A percentile compares a stretch with the other conserved stretches of the same genome.
phyloP scores from a whole-genome alignment of 2,888 invertebrate genomes.

The Drosophila pegasa region DNA sequence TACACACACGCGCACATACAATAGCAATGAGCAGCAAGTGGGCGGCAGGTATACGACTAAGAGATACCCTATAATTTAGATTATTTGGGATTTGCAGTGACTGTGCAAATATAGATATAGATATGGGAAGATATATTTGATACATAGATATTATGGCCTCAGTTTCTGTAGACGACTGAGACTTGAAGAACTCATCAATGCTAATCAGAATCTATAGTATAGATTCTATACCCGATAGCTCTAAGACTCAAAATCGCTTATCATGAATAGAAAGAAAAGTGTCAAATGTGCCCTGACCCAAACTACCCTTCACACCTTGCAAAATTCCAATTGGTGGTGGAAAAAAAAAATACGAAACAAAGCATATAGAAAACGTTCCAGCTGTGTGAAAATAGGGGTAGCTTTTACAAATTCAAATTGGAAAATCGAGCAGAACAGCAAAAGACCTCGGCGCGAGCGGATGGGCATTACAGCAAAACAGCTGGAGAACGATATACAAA shows the following conservation, averaged over 20 bases:
- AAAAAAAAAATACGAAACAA: conserved; percentile 2
- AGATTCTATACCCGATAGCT: no score
- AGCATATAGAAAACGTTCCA: conserved; percentile 42
- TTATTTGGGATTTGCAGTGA: no score
- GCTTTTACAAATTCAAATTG: conserved; percentile 68
- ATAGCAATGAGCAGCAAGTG: neutral
- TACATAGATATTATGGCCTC: no score
- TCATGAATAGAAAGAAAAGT: no score
- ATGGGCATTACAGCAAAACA: conserved; percentile 34
- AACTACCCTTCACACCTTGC: neutral
- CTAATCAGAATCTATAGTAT: no score
- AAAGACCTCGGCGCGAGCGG: conserved; percentile 54
- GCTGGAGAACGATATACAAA: neutral
- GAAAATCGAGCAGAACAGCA: conserved; percentile 60
- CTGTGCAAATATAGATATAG: no score
- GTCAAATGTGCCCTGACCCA: neutral
- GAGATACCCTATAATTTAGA: neutral
- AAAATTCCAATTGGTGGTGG: conserved; percentile 77
- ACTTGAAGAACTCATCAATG: no score
- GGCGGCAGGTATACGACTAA: neutral
- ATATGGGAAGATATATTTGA: no score
- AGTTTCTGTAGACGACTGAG: no score
- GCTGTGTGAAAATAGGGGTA: conserved; percentile 70
- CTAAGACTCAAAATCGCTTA: no score
- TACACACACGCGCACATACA: conserved; percentile 12